Evolutionary conservation across 1,140 invertebrate species (phyloP).

Genomic region (Drosophila eugracilis): DNA sequence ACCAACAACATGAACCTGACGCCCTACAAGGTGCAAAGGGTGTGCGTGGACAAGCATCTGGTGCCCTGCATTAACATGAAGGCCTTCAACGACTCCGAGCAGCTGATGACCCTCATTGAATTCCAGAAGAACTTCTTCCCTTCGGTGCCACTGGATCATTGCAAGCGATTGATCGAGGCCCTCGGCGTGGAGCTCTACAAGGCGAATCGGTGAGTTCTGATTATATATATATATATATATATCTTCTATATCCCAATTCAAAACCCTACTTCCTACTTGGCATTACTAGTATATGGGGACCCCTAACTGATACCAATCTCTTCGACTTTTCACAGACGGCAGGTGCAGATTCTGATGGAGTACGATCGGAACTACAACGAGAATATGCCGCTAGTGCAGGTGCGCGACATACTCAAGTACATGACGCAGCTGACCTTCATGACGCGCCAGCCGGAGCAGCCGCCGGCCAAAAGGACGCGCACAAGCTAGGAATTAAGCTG

Average conservation of each 20-base stretch:
- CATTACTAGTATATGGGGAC: background rate
- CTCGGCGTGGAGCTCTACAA: constrained; percentile 91
- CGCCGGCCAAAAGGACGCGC: constrained; percentile 78
- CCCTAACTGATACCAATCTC: background rate
- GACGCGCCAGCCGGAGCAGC: constrained; percentile 85
- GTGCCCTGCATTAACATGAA: constrained; percentile 94
- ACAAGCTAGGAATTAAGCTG: constrained; percentile 85
- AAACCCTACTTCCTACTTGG: too few relatives aligned
- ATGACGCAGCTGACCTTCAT: constrained; percentile 95
- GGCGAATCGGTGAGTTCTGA: constrained; percentile 90
- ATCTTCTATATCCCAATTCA: too few relatives aligned
- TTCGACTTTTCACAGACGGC: constrained; percentile 86
- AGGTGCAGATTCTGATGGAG: constrained; percentile 90
- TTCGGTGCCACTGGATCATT: constrained; percentile 89
- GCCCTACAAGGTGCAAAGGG: constrained; percentile 90
- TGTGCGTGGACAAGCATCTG: constrained; percentile 91
- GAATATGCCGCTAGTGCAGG: constrained; percentile 90
- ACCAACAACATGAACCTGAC: constrained; percentile 68
- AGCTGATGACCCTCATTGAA: constrained; percentile 93
- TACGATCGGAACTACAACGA: constrained; percentile 89
- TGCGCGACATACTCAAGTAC: constrained; percentile 92
- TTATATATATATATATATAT: too few relatives aligned
- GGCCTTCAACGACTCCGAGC: constrained; percentile 91
- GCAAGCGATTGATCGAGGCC: constrained; percentile 91
- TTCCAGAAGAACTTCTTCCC: constrained; percentile 93